phyloP scores from a whole-genome alignment of 2,113 vertebrate species.

The Micronycteris hirsuta region DNA sequence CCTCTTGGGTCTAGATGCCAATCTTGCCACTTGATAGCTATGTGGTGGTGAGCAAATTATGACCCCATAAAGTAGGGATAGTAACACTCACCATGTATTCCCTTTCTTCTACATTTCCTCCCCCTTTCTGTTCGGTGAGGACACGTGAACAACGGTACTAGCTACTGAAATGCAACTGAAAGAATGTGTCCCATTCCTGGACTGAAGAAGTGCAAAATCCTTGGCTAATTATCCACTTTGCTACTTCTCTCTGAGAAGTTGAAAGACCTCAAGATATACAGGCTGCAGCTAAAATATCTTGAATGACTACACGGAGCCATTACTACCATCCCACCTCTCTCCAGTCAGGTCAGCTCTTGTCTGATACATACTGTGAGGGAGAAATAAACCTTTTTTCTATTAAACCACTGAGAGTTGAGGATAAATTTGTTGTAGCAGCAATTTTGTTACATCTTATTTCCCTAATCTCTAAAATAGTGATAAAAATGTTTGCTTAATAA shows the following conservation, averaged over 20 bases:
- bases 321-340: not conserved
- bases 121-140: not conserved
- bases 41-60: not conserved
- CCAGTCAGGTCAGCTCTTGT: not conserved
- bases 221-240: not conserved
- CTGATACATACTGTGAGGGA: not conserved
- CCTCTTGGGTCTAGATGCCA: not conserved
- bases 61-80: not conserved
- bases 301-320: not conserved
- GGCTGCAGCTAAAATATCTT: not conserved
- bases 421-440: not conserved
- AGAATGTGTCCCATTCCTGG: not conserved
- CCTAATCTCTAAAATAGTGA: slow-evolving; percentile 30
- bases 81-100: not conserved
- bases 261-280: not conserved
- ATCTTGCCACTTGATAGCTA: not conserved
- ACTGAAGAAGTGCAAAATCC: not conserved
- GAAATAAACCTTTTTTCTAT: not conserved
- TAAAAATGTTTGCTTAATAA: slow-evolving; percentile 28
- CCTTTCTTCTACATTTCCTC: not conserved
- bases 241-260: not conserved
- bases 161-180: not conserved
- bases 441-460: not conserved
- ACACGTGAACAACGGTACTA: not conserved
- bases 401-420: not conserved